A percentile compares a stretch with the other conserved stretches of the same genome.
Evolutionary conservation across 2,113 vertebrate species (phyloP).

Genomic region (Ceuthmochares aereus): DNA sequence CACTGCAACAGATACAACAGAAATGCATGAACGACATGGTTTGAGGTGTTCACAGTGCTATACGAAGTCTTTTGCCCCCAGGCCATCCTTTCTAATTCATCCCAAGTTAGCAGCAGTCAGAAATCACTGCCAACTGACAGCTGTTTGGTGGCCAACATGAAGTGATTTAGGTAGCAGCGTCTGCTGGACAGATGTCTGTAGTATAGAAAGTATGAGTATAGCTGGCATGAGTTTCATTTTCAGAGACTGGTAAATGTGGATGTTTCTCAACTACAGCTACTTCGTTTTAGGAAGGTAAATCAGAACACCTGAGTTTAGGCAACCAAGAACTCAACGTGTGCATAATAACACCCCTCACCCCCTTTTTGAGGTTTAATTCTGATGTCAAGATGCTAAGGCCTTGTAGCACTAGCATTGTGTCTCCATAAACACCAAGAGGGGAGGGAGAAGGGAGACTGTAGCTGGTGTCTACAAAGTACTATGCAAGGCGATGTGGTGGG

Average conservation of each 20-base stretch:
- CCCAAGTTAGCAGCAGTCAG: neutral
- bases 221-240: slow-evolving; percentile 6
- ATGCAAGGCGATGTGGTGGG: neutral
- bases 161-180: slow-evolving; percentile 4
- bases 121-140: neutral
- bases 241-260: neutral
- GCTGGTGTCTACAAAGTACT: neutral
- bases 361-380: neutral
- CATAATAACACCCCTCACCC: neutral
- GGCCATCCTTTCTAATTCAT: slow-evolving; percentile 38
- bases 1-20: slow-evolving; percentile 2
- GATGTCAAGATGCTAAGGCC: neutral
- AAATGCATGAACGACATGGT: neutral
- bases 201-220: neutral
- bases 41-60: slow-evolving; percentile 6
- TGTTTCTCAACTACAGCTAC: neutral
- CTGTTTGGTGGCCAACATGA: neutral
- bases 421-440: accelerated
- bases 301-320: neutral
- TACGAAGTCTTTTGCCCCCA: slow-evolving; percentile 5
- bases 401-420: neutral
- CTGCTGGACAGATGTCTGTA: neutral
- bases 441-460: neutral
- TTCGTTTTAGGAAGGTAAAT: neutral
- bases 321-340: neutral